These are phyloP conservation scores for Microcebus lehilahytsara DNA, from an alignment of 2,113 vertebrate genomes.

Conservation along the genomic window DNA sequence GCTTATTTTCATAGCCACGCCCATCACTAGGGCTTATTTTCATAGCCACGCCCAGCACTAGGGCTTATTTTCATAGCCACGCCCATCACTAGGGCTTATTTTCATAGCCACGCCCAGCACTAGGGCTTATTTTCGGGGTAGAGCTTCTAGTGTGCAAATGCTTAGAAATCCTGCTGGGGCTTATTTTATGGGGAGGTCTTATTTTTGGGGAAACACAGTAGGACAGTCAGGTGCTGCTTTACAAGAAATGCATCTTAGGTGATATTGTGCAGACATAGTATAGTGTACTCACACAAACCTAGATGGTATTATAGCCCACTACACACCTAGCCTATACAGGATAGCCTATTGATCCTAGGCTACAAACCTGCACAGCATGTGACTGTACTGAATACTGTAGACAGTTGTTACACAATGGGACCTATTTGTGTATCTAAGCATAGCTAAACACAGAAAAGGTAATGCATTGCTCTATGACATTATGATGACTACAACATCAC, in stretches of 20 bases:
- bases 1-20: too few relatives aligned
- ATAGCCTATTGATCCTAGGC: too few relatives aligned
- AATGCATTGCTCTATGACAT: neutral
- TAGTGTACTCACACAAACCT: neutral
- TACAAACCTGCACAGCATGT: too few relatives aligned
- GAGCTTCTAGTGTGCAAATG: too few relatives aligned
- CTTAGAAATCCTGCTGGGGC: too few relatives aligned
- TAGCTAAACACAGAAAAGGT: neutral
- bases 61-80: too few relatives aligned
- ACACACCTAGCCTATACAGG: neutral
- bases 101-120: too few relatives aligned
- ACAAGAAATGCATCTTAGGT: neutral
- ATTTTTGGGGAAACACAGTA: neutral
- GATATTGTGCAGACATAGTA: neutral
- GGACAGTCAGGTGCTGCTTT: neutral
- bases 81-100: too few relatives aligned
- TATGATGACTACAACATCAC: neutral
- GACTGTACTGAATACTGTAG: neutral
- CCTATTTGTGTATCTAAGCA: neutral
- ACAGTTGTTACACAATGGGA: neutral
- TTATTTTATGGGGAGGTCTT: too few relatives aligned
- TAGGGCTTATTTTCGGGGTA: too few relatives aligned
- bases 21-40: too few relatives aligned
- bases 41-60: too few relatives aligned
- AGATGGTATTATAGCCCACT: neutral